A percentile compares a stretch with the other conserved stretches of the same genome.
Evolutionary conservation across 2,113 vertebrate species (phyloP).

Genomic region (Colius striatus): DNA sequence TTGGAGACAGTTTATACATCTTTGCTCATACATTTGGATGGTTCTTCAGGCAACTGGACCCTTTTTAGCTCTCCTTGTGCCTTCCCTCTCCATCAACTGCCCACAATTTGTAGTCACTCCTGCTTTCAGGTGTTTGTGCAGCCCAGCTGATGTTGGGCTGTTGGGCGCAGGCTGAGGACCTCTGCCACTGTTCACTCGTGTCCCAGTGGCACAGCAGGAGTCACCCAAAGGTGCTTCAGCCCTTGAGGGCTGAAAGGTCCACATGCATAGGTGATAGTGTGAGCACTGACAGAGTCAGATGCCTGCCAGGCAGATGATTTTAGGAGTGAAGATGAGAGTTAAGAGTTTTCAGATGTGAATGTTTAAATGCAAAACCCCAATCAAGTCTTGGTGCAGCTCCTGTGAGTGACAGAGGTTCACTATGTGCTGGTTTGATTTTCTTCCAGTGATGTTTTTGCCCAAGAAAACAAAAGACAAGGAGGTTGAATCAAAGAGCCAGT

Average conservation of each 20-base stretch:
- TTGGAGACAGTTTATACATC: neutral
- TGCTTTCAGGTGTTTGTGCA: neutral
- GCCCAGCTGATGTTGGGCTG: neutral
- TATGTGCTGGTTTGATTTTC: neutral
- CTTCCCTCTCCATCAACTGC: neutral
- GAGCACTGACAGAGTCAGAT: neutral
- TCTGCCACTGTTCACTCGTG: neutral
- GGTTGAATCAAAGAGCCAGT: slow-evolving; percentile 93
- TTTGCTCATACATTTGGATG: neutral
- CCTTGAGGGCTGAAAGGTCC: too few species aligned
- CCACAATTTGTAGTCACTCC: neutral
- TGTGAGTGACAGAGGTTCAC: neutral
- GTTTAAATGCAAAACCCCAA: neutral
- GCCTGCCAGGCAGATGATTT: neutral
- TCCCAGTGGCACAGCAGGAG: neutral
- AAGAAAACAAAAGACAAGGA: slow-evolving; percentile 98
- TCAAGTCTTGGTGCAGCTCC: neutral
- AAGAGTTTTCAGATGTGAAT: neutral
- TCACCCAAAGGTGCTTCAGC: neutral
- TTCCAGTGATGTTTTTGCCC: slow-evolving; percentile 95
- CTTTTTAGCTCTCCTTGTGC: neutral
- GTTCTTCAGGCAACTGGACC: neutral
- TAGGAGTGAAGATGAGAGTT: neutral
- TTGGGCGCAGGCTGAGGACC: neutral
- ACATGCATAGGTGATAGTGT: neutral